These are phyloP conservation scores for Lutraria lutraria DNA, from an alignment of 2,888 invertebrate species.

Conservation along the genomic window DNA sequence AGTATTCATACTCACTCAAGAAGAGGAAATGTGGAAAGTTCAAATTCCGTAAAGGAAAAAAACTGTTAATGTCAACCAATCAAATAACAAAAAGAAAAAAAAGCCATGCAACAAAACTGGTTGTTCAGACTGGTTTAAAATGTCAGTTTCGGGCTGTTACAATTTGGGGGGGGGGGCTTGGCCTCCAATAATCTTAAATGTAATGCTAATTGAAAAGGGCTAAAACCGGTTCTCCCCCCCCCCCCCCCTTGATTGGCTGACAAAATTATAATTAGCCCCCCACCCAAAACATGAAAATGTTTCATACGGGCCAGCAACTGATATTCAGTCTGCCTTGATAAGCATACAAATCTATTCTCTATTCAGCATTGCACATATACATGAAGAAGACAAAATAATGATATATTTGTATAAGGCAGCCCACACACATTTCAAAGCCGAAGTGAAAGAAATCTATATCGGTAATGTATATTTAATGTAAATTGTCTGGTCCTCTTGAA, in stretches of 20 bases:
- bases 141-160: too few species aligned
- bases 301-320: too few species aligned
- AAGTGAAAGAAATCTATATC: not conserved
- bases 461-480: conserved; percentile 10
- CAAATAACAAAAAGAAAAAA: not conserved
- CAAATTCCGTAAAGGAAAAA: not conserved
- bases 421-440: conserved; percentile 26
- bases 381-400: conserved; percentile 22
- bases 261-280: too few species aligned
- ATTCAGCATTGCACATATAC: conserved; percentile 8
- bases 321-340: conserved; percentile 33
- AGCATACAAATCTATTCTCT: not conserved
- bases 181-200: too few species aligned
- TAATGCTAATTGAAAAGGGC: too few species aligned
- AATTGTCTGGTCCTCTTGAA: not conserved
- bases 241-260: too few species aligned
- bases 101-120: not conserved
- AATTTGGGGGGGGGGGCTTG: too few species aligned
- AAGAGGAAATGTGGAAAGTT: not conserved
- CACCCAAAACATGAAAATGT: too few species aligned
- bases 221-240: too few species aligned
- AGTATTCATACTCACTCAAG: not conserved
- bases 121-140: not conserved
- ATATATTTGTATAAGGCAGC: conserved; percentile 27
- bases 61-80: not conserved